Evolutionary conservation across 2,888 invertebrate species (phyloP), one percentile per base, ranked within the genome.

Genomic region (Erebia ligea): DNA sequence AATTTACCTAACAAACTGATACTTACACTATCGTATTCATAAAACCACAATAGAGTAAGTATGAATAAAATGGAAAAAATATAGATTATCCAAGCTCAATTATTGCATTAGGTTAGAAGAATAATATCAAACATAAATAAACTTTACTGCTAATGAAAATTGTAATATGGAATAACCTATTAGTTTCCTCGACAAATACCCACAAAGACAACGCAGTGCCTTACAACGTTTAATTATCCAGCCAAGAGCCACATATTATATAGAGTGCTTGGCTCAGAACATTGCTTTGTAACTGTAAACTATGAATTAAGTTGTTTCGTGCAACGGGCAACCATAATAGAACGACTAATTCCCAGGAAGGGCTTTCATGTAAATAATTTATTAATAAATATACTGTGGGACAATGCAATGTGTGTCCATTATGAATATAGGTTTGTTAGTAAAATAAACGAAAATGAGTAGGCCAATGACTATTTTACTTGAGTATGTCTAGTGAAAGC

Each of bases 171-270:
- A 52, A 17, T 52, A 17, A 17, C 8, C 52, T 13, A 58, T n/a
- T 34, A 58, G 13, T 58, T 58, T 3, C 9, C 40, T 17, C 11
- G 11, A 5, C 42, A 63, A 63, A 50, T 50, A 63, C 48, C 8
- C 50, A 64, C 64, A 54, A 64, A 64, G 52, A n/a, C 15, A 48
- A 15, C 34, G 52, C 64, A 15, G 2, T 17, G 17, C 8, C 17
- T 63, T 50, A 64, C 64, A 34, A 52, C n/a, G 52, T 64, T 52
- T 52, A 64, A 52, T 64, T 64, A 64, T 64, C 34, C 64, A 64
- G 52, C 50, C 64, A 17, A 64, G 15, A 52, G 52, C 64, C n/a
- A 64, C 25, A 64, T 34, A n/a, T n/a, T n/a, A n/a, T 64, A 52
- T 34, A 64, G 11, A 64, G 52, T n/a, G 52, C 52, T 64, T 52